Evolutionary conservation across 1,140 invertebrate species (phyloP), one percentile per base, ranked within the genome.

Genomic region (Lutraria rhynchaena): DNA sequence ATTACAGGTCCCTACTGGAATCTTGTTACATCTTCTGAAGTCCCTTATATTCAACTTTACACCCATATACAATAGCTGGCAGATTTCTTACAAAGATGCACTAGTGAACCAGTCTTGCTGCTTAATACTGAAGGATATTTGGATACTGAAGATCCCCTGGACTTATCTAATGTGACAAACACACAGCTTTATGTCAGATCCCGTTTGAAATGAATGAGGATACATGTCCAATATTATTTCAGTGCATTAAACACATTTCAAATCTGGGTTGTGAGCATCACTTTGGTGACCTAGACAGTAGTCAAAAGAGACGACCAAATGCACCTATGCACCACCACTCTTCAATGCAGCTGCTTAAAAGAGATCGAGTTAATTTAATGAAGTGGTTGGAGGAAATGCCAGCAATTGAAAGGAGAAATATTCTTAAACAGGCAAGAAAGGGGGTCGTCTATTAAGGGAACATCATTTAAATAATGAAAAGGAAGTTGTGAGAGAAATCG

Each of bases 11-110:
- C 69, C 7, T 84, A 75, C 27, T 80, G 70, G 76, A 75, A 70
- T 4, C 17, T 81, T 0, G 35, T 75, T 0, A 19, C 57, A 3
- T 44, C 0, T 17, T n/a, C 35, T 4, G 29, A 35, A 31, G 69
- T 78, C 1, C 29, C 75, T 22, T 83, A 83, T 57, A 15, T 80
- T 5, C 19, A 78, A 58, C 60, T 83, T n/a, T n/a, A n/a, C n/a
- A n/a, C n/a, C n/a, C n/a, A n/a, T n/a, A n/a, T n/a, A n/a, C n/a
- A n/a, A n/a, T n/a, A n/a, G n/a, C n/a, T n/a, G n/a, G n/a, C n/a
- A n/a, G n/a, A n/a, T n/a, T n/a, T n/a, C n/a, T n/a, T n/a, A n/a
- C n/a, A n/a, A n/a, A n/a, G n/a, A n/a, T n/a, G n/a, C n/a, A n/a
- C n/a, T n/a, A n/a, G n/a, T n/a, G n/a, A n/a, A n/a, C n/a, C n/a